A percentile compares a stretch with the other conserved stretches of the same genome.
Conservation (phyloP, 2,113 vertebrate genomes). For the Hippocampus abdominalis region DNA sequence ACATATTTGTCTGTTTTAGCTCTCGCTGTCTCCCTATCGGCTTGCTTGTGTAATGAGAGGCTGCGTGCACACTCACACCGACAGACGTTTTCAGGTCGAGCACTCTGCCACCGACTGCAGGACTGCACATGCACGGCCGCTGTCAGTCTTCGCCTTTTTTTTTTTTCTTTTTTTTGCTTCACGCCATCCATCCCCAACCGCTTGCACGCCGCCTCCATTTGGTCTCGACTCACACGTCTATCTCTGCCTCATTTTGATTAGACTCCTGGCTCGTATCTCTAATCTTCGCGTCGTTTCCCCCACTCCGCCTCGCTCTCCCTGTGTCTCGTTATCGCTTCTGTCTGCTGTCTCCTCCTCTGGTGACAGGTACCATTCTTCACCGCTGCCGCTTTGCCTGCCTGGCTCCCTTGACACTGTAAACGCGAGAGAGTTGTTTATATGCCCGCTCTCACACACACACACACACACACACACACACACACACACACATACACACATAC, state of each 20-base stretch:
- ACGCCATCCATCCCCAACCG: constrained; percentile 24
- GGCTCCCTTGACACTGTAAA: constrained; percentile 2
- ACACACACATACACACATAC: too few species aligned
- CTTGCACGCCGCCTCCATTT: constrained; percentile 18
- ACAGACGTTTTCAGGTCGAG: constrained; percentile 22
- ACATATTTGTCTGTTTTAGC: constrained; percentile 16
- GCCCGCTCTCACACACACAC: not conserved
- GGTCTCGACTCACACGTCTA: constrained; percentile 16
- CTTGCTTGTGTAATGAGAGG: constrained; percentile 42
- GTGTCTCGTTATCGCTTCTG: constrained; percentile 45
- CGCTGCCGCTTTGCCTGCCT: constrained; percentile 31
- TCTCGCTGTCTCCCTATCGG: constrained; percentile 20
- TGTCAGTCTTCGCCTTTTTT: constrained; percentile 21
- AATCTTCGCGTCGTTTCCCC: constrained; percentile 43
- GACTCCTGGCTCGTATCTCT: constrained; percentile 49
- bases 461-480: not conserved
- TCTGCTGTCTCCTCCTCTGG: constrained; percentile 42
- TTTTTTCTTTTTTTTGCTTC: constrained; percentile 24
- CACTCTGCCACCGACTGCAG: constrained; percentile 39
- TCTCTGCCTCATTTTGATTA: constrained; percentile 43
- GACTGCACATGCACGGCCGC: constrained; percentile 22
- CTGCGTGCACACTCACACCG: constrained; percentile 6
- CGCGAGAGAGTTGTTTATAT: constrained; percentile 12
- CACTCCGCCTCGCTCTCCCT: constrained; percentile 18
- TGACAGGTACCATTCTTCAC: constrained; percentile 66